Base-by-base conservation (phyloP, 1,140 invertebrate genomes). In the Goniozus legneri region DNA sequence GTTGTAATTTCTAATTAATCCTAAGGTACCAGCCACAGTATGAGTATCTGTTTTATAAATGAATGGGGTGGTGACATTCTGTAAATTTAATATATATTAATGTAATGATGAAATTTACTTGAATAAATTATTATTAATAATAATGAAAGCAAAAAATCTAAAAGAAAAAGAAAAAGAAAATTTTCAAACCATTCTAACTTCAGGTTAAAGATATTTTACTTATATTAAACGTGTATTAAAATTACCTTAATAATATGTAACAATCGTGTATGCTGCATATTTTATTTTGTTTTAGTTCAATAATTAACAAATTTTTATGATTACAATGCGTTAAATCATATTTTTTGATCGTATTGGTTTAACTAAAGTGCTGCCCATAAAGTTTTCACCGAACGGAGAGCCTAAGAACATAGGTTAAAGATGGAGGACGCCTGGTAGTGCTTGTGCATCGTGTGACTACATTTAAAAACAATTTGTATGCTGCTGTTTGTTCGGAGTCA, bases 351-450 rank as follows among this genome's bases (percentile, higher is more conserved):
- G 6, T 27, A 7, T 27, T 12, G 24, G 24, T 6, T 27, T 22
- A 2, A 35, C 30, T 42, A 43, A 43, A 27, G 39, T 52, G 45
- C 50, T 47, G 50, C 45, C 8, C n/a, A 8, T 16, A n/a, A 14
- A 27, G 24, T 4, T 31, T 39, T 8, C 21, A 19, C 20, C 33
- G 36, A 43, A 43, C 50, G 50, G 50, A 27, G 19, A 44, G 21
- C 4, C 14, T 1, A 15, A 16, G 46, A 52, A 49, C 40, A 44
- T 52, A 6, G 2, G 32, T 15, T 8, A 31, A 37, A 21, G 49
- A 49, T 52, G 50, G 40, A 48, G 27, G 39, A 38, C 44, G 12
- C 7, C n/a, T n/a, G 6, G 22, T 15, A 6, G 32, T 22, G 24
- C 12, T 32, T 8, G 12, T 1, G 16, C n/a, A 19, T 30, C 15